These are phyloP conservation scores for Cercopithecus mitis DNA, from an alignment of 2,797 vertebrate species.

Conservation along the genomic window DNA sequence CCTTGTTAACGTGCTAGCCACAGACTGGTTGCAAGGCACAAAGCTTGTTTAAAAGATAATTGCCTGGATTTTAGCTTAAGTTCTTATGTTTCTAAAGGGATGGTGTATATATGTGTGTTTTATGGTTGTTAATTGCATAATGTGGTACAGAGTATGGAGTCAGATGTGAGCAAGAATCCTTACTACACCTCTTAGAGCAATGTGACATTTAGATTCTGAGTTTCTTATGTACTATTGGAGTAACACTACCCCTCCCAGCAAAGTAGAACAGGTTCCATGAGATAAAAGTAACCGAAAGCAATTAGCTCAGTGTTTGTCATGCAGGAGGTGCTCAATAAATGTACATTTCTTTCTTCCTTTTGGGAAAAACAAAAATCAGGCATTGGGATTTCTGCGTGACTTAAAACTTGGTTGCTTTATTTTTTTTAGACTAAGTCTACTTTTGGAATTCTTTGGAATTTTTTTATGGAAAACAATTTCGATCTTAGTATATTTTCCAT, in stretches of 20 bases:
- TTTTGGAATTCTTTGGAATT: conserved; percentile 45
- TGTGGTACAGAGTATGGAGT: neutral
- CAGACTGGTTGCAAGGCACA: conserved; percentile 48
- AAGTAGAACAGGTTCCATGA: neutral
- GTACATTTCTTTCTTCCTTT: conserved; percentile 28
- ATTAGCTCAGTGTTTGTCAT: neutral
- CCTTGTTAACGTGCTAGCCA: neutral
- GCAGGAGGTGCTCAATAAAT: neutral
- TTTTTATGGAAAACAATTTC: conserved; percentile 36
- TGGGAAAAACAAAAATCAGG: neutral
- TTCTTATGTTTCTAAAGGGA: conserved; percentile 15
- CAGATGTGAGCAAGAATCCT: conserved; percentile 23
- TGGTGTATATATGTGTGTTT: neutral
- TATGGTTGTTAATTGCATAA: conserved; percentile 25
- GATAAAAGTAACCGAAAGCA: conserved; percentile 37
- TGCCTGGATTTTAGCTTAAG: conserved; percentile 25
- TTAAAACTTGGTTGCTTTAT: conserved; percentile 55
- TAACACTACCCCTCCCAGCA: neutral
- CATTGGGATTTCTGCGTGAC: conserved; percentile 34
- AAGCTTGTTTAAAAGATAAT: conserved; percentile 42
- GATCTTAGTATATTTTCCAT: conserved; percentile 4
- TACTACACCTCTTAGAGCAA: neutral
- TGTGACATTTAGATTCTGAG: neutral
- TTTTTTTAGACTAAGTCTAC: conserved; percentile 13
- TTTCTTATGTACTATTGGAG: neutral